Evolutionary conservation across 64 coral and sea anemone species (phyloP).

Genomic region (Stichodactyla helianthus): DNA sequence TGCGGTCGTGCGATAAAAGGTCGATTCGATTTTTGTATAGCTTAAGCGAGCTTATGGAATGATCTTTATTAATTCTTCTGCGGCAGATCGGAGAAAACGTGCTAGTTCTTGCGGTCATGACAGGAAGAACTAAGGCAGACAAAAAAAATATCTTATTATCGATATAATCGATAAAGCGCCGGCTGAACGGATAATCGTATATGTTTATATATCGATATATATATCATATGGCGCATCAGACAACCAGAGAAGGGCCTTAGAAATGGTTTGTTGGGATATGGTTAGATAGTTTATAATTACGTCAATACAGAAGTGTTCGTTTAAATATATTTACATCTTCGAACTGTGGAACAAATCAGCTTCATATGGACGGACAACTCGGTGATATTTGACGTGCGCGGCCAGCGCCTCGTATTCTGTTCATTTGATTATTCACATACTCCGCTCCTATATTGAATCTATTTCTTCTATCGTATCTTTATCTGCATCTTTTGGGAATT

Average conservation of each 20-base stretch:
- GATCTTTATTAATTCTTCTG: not conserved
- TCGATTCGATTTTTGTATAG: not conserved
- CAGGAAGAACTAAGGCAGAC: not conserved
- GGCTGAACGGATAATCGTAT: not conserved
- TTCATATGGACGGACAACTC: not conserved
- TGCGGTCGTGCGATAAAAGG: slow-evolving; percentile 1
- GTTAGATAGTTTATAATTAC: not conserved
- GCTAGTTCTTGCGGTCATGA: not conserved
- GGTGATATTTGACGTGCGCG: not conserved
- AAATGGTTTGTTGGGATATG: not conserved
- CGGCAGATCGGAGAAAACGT: not conserved
- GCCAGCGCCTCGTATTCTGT: not conserved
- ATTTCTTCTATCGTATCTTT: not conserved
- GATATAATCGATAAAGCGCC: not conserved
- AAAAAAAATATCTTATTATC: not conserved
- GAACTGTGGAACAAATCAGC: not conserved
- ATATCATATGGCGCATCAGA: not conserved
- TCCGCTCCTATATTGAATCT: not conserved
- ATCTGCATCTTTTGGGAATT: not conserved
- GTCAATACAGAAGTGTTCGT: not conserved
- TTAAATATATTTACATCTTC: not conserved
- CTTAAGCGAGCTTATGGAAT: not conserved
- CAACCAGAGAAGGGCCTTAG: not conserved
- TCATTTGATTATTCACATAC: not conserved
- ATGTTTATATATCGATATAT: slow-evolving; percentile 5